These are phyloP conservation scores for Pitangus sulphuratus DNA, from an alignment of 2,797 vertebrate species.

Conservation along the genomic window DNA sequence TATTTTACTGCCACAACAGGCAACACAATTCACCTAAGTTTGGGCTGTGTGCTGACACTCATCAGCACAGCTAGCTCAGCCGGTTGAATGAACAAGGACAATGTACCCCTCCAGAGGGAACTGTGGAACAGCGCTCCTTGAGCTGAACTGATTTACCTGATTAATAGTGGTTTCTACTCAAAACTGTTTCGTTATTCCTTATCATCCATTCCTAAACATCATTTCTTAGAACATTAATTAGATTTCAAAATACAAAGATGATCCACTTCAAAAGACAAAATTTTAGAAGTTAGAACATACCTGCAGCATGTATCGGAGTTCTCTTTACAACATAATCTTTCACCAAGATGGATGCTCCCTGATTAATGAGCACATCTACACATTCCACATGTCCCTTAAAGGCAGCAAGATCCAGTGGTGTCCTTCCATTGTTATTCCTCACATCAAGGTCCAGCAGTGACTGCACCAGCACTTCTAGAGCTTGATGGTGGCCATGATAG, in stretches of 20 bases:
- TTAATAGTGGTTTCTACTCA: not conserved
- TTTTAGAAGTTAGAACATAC: conserved; percentile 66
- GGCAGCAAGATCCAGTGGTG: conserved; percentile 93
- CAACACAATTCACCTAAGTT: not conserved
- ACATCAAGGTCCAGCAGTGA: conserved; percentile 96
- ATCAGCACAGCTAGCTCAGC: not conserved
- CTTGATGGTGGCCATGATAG: conserved; percentile 96
- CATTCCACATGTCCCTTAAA: conserved; percentile 97
- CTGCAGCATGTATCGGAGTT: conserved; percentile 96
- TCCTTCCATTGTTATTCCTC: conserved; percentile 91
- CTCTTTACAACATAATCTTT: conserved; percentile 95
- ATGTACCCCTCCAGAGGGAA: not conserved
- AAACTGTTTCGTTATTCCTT: not conserved
- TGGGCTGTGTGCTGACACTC: accelerated
- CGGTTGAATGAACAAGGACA: not conserved
- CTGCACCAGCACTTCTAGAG: conserved; percentile 95
- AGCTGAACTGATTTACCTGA: not conserved
- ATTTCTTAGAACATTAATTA: not conserved
- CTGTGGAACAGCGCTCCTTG: not conserved
- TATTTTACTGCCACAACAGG: not conserved
- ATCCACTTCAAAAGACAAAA: not conserved
- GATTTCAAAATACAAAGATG: not conserved
- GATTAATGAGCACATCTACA: conserved; percentile 96
- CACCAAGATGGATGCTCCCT: conserved; percentile 95
- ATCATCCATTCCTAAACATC: not conserved